Percentiles rank a stretch among this genome's conserved stretches.
Evolutionary conservation across 2,797 vertebrate species (phyloP).

Genomic region (Malurus splendens): DNA sequence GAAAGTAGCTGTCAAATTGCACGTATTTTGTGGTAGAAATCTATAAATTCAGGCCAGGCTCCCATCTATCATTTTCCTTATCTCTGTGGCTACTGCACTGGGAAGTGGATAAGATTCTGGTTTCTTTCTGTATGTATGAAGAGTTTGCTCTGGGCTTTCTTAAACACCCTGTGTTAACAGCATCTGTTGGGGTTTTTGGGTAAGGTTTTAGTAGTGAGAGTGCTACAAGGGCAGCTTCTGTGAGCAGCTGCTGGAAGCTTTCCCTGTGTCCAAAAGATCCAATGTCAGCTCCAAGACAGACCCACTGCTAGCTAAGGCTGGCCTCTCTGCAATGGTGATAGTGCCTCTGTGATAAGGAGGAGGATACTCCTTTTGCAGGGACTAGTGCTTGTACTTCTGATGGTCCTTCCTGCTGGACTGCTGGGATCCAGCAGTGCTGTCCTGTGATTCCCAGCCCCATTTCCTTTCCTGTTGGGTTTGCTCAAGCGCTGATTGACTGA

Average conservation of each 20-base stretch:
- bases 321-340: background rate
- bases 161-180: background rate
- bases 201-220: background rate
- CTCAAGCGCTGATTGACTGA: background rate
- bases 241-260: background rate
- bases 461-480: background rate
- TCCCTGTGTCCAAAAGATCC: fast-evolving
- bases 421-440: background rate
- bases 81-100: background rate
- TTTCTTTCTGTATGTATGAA: background rate
- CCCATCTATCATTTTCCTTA: constrained; percentile 44
- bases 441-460: background rate
- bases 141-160: background rate
- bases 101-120: background rate
- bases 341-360: background rate
- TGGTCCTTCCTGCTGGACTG: background rate
- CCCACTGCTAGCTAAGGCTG: fast-evolving
- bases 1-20: constrained; percentile 37
- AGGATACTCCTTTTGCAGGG: background rate
- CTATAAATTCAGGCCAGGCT: constrained; percentile 43
- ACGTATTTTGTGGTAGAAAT: background rate
- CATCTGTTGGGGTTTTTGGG: background rate
- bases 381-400: background rate
- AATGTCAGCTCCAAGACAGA: fast-evolving
- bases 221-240: background rate